Base-by-base conservation (phyloP, 2,888 invertebrate species). In the Andrena camellia region DNA sequence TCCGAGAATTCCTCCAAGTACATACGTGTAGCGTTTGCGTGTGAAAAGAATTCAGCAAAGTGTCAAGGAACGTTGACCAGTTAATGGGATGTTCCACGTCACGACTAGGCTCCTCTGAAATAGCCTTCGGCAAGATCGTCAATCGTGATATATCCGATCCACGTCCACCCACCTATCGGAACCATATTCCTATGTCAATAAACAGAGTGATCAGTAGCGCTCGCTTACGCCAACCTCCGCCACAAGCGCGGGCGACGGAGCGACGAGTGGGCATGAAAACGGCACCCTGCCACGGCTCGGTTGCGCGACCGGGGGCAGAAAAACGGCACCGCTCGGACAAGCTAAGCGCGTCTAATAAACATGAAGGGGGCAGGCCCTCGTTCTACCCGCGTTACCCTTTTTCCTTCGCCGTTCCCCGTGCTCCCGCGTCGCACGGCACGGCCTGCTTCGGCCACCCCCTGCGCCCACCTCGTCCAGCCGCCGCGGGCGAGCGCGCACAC, bases 261-360 rank as follows among this genome's bases (percentile, higher is more conserved):
- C 26, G 52, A 48, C 60, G 29, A 29, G 29, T 60, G 6, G 66
- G 20, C 20, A 73, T 17, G 73, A 67, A 67, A 68, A 52, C 60
- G 62, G 42, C 73, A 31, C 20, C 52, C 26, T n/a, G 26, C 17
- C 68, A 6, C 42, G 48, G 59, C 10, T n/a, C n/a, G n/a, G 74
- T 52, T 75, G 50, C 68, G 74, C 33, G 74, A 50, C 4, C 10
- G 6, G 48, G 31, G 23, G 13, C 23, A 33, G 63, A 69, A 64
- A 76, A 76, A 69, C 73, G 6, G 57, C 84, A 73, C 76, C 48
- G 79, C 73, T 64, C 60, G 87, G 78, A 71, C 86, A 83, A 81
- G 82, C 69, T 86, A 54, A 85, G 87, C 89, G 89, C 88, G 86
- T 90, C 91, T 89, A 87, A 92, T 91, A 91, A 90, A 90, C 88